Evolutionary conservation across 2,113 vertebrate species (phyloP), one percentile per base, ranked within the genome.

Genomic region (Rhagologus leucostigma): DNA sequence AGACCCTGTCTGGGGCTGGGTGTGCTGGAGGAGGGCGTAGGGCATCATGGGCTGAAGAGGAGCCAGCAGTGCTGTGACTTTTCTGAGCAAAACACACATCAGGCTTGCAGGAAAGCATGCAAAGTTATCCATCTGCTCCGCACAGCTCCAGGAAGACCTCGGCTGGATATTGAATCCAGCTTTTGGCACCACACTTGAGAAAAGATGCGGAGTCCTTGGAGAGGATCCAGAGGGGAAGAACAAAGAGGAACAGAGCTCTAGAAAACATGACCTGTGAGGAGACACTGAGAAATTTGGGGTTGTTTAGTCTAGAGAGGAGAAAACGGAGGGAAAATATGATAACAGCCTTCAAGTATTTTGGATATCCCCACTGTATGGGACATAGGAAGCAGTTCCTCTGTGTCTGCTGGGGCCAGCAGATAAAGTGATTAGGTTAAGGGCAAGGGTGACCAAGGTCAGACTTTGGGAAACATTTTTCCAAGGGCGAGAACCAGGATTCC

Each of bases 301-400:
- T 97, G 93, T 96, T 97, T 97, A 95, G 96, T 96, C 94, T 97
- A 90, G 83, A 93, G 79, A 74, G 83, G 79, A 95, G 93, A 95
- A 95, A 95, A 95, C 30, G 1, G 76, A 92, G 68, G 76, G 68
- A 95, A 95, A 95, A 95, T 87, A 92, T 95, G 89, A 78, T 81
- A 92, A 78, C 50, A 95, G 44, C 39, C 47, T 74, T 95, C 37
- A 88, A 96, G 33, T 81, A 95, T 92, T 92, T 78, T 81, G 86
- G 91, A 73, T 86, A 95, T 96, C 89, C 77, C 47, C 22, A 27
- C 83, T 84, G 89, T 52, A 78, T 55, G 39, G 27, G 89, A 92
- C 83, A 69, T 95, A 93, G 85, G 90, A 93, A 84, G 92, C 70
- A 65, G 67, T 59, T 83, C 21, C 29, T 70, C 49, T 0, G 3